Base-by-base conservation (phyloP, 2,113 vertebrate genomes). In the Willisornis vidua region DNA sequence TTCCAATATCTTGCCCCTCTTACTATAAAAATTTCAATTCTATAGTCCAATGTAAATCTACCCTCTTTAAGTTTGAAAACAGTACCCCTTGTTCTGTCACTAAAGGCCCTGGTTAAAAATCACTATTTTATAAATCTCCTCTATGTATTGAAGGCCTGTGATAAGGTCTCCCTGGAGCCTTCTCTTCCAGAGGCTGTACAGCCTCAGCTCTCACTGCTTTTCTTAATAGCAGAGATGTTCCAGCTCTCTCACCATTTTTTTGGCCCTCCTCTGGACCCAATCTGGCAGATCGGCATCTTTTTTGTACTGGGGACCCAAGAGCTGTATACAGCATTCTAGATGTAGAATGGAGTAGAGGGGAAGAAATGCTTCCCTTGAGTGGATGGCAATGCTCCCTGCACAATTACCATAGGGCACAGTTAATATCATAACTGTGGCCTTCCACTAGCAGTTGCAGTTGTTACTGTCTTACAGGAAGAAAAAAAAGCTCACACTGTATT, bases 11-110 rank as follows among this genome's bases (percentile, higher is more conserved):
- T 61, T 46, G 54, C 19, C 11, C 3, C 6, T 54, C 39, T 61
- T 39, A 5, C 3, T 25, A 5, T n/a, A 75, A 20, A 59, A 48
- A 12, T 1, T 3, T 54, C 10, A 14, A 3, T n/a, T 8, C 10
- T n/a, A 2, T 19, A 3, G 7, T 61, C 19, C 24, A n/a, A 18
- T 39, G 33, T n/a, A 67, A 52, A 41, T 63, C 12, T 31, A 29
- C 12, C 8, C 9, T 59, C 58, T 37, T 25, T 61, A 23, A 61
- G 13, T 20, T 43, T 13, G 9, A 63, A 63, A 29, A 18, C 39
- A 29, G 8, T 5, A 54, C 22, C 6, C 22, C 45, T 67, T 54
- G 20, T 16, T 68, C 39, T 39, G 15, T 39, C n/a, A 41, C 17
- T 61, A 46, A 82, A 46, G 16, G 26, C 7, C 2, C 19, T 22